phyloP scores from a whole-genome alignment of 2,113 vertebrate genomes.

The pig (Sus scrofa) region T2T-Sscrofa CM000828.6:66400001-66400500 shows the following conservation, averaged over 20 bases:
- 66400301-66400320: background rate
- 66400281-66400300: background rate
- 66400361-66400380: background rate
- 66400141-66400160: background rate
- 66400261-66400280: background rate
- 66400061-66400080: background rate
- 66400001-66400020: background rate
- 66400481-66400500: slow-evolving; percentile 85
- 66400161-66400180: background rate
- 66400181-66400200: background rate
- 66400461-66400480: slow-evolving; percentile 87
- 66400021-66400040: background rate
- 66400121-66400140: background rate
- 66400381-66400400: rapidly evolving
- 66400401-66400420: rapidly evolving
- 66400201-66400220: background rate
- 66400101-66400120: background rate
- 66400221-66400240: background rate
- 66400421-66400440: background rate
- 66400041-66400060: background rate
- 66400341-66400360: background rate
- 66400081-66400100: background rate
- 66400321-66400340: background rate
- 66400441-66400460: slow-evolving; percentile 67
- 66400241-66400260: background rate